Evolutionary conservation across 1,140 invertebrate genomes (phyloP).

Genomic region (Doryteuthis pealeii): DNA sequence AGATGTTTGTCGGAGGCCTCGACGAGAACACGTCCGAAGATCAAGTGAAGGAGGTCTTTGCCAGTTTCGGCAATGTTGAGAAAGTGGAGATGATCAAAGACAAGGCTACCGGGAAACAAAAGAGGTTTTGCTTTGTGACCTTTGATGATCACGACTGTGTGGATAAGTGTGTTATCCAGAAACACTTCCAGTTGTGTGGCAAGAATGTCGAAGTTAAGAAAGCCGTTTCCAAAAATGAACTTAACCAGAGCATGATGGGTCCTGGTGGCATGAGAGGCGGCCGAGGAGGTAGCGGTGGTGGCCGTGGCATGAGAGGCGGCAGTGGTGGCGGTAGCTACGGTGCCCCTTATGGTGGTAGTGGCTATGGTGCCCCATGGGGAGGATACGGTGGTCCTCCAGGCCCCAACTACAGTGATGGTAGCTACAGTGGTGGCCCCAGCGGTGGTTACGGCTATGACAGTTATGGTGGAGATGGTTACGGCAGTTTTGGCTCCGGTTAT

Average conservation of each 20-base stretch:
- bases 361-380: background rate
- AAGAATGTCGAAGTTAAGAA: slow-evolving; percentile 8
- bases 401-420: background rate
- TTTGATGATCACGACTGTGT: slow-evolving; percentile 44
- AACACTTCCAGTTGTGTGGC: background rate
- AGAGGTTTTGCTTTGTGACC: slow-evolving; percentile 44
- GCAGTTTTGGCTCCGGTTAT: background rate
- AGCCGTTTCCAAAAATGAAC: background rate
- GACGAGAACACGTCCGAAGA: slow-evolving; percentile 31
- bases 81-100: slow-evolving; percentile 39
- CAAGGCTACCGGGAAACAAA: slow-evolving; percentile 22
- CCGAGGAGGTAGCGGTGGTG: slow-evolving; percentile 18
- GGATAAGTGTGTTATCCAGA: slow-evolving; percentile 31
- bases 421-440: background rate
- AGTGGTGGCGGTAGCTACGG: slow-evolving; percentile 13
- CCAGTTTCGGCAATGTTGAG: slow-evolving; percentile 33
- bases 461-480: background rate
- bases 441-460: background rate
- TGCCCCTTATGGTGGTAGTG: background rate
- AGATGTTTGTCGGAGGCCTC: slow-evolving; percentile 86
- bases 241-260: background rate
- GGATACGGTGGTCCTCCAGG: background rate
- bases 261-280: background rate
- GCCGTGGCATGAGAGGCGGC: slow-evolving; percentile 5
- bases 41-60: slow-evolving; percentile 35